phyloP scores from a whole-genome alignment of 2,113 vertebrate genomes.

The Camelus bactrianus region DNA sequence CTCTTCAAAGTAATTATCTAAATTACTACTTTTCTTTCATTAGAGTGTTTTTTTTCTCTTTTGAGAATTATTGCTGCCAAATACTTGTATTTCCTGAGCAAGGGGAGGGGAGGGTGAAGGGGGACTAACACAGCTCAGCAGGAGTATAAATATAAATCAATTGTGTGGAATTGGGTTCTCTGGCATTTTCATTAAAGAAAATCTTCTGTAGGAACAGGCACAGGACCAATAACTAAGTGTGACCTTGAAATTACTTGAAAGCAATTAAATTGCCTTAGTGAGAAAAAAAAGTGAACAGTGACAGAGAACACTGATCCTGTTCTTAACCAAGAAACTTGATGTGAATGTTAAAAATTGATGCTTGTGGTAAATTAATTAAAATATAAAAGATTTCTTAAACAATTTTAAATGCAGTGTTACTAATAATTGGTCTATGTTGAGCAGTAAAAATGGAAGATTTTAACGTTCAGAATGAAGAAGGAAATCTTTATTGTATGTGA shows the following conservation, averaged over 20 bases:
- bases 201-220: background rate
- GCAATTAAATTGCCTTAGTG: conserved; percentile 39
- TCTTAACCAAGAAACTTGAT: background rate
- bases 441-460: background rate
- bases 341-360: background rate
- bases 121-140: background rate
- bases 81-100: conserved; percentile 6
- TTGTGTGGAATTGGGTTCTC: background rate
- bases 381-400: background rate
- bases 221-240: conserved; percentile 24
- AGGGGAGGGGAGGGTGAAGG: background rate
- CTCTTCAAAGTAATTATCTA: background rate
- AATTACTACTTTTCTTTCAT: conserved; percentile 16
- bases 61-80: conserved; percentile 27
- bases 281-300: background rate
- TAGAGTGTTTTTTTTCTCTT: conserved; percentile 22
- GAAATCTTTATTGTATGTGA: background rate
- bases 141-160: conserved; percentile 52
- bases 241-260: conserved; percentile 64
- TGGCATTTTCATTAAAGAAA: conserved; percentile 39
- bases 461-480: background rate
- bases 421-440: background rate
- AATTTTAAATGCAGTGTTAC: background rate
- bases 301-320: conserved; percentile 3
- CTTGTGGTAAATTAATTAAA: background rate